Base-by-base conservation (phyloP, 2,888 invertebrate genomes). In the Meandrusa payeni region DNA sequence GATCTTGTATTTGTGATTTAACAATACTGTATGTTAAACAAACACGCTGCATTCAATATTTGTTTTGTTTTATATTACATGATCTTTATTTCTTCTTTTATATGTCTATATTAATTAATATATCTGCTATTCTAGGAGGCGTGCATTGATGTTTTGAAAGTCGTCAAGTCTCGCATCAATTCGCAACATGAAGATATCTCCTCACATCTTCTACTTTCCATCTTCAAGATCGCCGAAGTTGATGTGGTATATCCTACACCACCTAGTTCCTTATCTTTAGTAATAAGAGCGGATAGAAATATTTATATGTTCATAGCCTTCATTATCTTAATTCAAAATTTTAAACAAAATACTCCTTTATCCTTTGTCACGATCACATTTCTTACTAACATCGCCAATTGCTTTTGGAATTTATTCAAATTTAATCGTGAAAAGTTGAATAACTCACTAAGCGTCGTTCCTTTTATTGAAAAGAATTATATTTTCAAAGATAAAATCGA, bases 171-270 rank as follows among this genome's bases (percentile, higher is more conserved):
- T 50, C 93, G 95, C 65, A 95, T 97, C 70, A 96, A 96, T 86
- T 91, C 93, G 32, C 93, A 94, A 63, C 93, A 95, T 74, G 93
- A 94, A 54, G 94, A 95, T 66, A 93, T 96, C 55, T 93, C 94
- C 66, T 95, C 95, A 34, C 95, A 96, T 76, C 92, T 95, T 47
- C 90, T 96, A 22, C 90, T 96, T 45, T 96, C 96, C 57, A 95
- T 96, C 76, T 95, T 96, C 88, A 96, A 96, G 88, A 94, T 96
- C 89, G 96, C 96, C 39, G 96, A 96, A 88, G 95, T 96, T 39
- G 95, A 96, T 78, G 93, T 95, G 37, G 92, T 95, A 53, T 92
- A 95, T 78, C 94, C 95, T 12, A 65, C 85, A 0, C 92, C 93
- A 19, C 89, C 90, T 2, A 90, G 90, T 67, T 90, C 91, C 27